These are phyloP conservation scores for Emydura subglobosa DNA, from an alignment of 2,113 vertebrate genomes.

Conservation along the genomic window DNA sequence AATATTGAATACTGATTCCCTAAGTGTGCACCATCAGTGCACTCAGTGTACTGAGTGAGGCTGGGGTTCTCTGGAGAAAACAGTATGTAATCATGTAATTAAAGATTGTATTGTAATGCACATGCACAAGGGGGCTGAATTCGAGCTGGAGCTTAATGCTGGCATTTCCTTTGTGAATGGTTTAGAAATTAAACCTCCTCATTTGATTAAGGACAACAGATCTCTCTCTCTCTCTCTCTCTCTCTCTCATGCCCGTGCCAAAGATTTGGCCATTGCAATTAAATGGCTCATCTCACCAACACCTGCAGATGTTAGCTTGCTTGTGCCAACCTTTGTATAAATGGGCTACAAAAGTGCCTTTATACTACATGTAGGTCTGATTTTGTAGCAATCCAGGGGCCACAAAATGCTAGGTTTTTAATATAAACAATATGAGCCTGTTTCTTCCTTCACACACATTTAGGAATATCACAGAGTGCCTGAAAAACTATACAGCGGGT, in stretches of 20 bases:
- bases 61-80: background rate
- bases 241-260: background rate
- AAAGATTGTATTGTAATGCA: background rate
- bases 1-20: background rate
- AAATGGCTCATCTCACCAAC: background rate
- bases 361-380: background rate
- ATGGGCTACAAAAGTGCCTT: background rate
- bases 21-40: background rate
- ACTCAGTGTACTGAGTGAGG: background rate
- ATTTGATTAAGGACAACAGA: background rate
- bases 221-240: background rate
- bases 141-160: background rate
- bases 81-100: background rate
- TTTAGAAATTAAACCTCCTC: background rate
- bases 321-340: background rate
- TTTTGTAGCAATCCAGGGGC: background rate
- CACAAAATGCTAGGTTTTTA: background rate
- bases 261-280: background rate
- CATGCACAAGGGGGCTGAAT: background rate
- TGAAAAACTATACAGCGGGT: background rate
- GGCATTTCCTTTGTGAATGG: background rate
- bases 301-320: background rate
- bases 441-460: background rate
- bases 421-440: background rate
- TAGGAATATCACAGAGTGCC: background rate